These are phyloP conservation scores for Euclidia mi DNA, from an alignment of 2,888 invertebrate genomes.

Conservation along the genomic window DNA sequence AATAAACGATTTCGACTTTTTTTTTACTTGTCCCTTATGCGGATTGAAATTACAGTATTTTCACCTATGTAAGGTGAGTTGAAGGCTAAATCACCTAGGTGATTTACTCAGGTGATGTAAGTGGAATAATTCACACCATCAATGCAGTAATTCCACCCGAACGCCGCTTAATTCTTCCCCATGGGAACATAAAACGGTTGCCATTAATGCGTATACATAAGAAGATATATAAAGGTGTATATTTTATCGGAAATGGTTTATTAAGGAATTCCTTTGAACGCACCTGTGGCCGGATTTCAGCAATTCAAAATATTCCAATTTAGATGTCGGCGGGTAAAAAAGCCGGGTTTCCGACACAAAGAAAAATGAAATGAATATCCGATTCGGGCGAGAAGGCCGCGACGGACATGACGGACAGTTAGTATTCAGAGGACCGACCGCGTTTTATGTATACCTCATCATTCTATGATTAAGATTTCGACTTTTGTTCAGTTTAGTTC, in stretches of 20 bases:
- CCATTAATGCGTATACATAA: not conserved
- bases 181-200: not conserved
- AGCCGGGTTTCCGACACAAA: conserved; percentile 57
- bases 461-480: conserved; percentile 2
- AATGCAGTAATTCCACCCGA: too few species aligned
- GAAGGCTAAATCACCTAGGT: too few species aligned
- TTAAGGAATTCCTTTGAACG: conserved; percentile 68
- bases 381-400: conserved; percentile 5
- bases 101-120: too few species aligned
- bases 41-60: too few species aligned
- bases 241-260: conserved; percentile 65
- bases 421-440: conserved; percentile 23
- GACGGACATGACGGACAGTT: conserved; percentile 30
- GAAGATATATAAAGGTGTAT: not conserved
- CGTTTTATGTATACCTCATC: conserved; percentile 26
- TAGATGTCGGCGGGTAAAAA: conserved; percentile 60
- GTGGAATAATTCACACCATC: too few species aligned
- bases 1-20: too few species aligned
- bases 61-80: too few species aligned
- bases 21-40: too few species aligned
- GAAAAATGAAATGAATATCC: conserved; percentile 64
- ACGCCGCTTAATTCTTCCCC: not conserved
- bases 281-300: conserved; percentile 70
- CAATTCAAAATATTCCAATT: conserved; percentile 77
- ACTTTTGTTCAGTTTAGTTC: not conserved